phyloP scores from a whole-genome alignment of 2,797 vertebrate genomes.

The Micropoecilia bifurca region DNA sequence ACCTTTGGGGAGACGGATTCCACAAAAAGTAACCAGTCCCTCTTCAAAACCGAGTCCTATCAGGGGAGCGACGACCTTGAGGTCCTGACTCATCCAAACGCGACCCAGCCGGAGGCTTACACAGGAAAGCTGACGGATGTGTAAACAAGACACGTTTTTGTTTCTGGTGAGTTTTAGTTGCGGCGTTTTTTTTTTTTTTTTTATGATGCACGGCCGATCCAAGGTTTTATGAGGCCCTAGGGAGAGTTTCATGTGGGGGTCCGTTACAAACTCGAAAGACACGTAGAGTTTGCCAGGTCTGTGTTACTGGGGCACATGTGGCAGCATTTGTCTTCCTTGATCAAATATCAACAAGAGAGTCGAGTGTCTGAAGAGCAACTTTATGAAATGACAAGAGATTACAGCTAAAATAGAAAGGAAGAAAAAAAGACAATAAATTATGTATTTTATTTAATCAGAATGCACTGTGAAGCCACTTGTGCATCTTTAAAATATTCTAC shows the following conservation, averaged over 20 bases:
- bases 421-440: not conserved
- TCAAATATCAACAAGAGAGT: not conserved
- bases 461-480: not conserved
- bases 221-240: not conserved
- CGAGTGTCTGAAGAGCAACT: not conserved
- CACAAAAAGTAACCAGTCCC: conserved; percentile 81
- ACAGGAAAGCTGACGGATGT: conserved; percentile 90
- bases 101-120: conserved; percentile 79
- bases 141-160: conserved; percentile 47
- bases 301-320: not conserved
- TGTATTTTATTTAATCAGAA: not conserved
- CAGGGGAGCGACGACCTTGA: conserved; percentile 83
- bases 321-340: not conserved
- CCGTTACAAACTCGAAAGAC: not conserved
- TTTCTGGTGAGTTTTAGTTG: conserved; percentile 44
- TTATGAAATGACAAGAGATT: not conserved
- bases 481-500: not conserved
- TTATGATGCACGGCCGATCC: not conserved
- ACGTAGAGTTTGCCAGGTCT: not conserved
- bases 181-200: not conserved
- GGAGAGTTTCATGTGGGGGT: not conserved
- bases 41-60: conserved; percentile 86
- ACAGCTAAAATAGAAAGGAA: not conserved
- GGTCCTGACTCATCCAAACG: conserved; percentile 76
- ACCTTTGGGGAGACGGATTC: conserved; percentile 83